These are phyloP conservation scores for Perca flavescens DNA, from an alignment of 2,113 vertebrate genomes.

Conservation along the genomic window DNA sequence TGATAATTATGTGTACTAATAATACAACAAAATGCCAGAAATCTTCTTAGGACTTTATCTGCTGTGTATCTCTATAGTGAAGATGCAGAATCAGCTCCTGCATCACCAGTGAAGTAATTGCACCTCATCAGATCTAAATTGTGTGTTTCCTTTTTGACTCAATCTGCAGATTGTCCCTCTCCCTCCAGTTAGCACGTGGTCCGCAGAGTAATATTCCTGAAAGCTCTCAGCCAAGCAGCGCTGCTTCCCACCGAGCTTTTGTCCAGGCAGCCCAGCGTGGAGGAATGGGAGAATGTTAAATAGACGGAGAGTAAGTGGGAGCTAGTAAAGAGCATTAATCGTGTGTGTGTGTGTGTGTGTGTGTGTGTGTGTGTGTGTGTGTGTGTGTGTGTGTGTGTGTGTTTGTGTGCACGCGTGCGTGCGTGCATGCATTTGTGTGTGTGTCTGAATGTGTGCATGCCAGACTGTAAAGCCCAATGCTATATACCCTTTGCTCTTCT, in stretches of 20 bases:
- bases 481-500: conserved; percentile 44
- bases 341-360: conserved; percentile 38
- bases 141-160: conserved; percentile 63
- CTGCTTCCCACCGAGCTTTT: conserved; percentile 78
- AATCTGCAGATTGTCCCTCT: conserved; percentile 59
- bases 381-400: conserved; percentile 22
- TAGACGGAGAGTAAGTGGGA: conserved; percentile 69
- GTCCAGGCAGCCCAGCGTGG: conserved; percentile 58
- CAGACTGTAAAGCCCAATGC: conserved; percentile 33
- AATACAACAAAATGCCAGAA: background rate
- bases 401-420: conserved; percentile 29
- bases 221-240: conserved; percentile 68
- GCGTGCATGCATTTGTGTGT: conserved; percentile 22
- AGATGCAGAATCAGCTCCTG: conserved; percentile 31
- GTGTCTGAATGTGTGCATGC: conserved; percentile 7
- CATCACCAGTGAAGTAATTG: background rate
- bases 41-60: conserved; percentile 16
- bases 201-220: conserved; percentile 79
- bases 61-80: background rate
- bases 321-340: conserved; percentile 54
- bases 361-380: conserved; percentile 27
- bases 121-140: conserved; percentile 44
- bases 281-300: conserved; percentile 72
- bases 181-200: conserved; percentile 54
- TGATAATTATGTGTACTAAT: background rate